Base-by-base conservation (phyloP, 2,797 vertebrate species). In the Poeciliopsis paucimaculata region DNA sequence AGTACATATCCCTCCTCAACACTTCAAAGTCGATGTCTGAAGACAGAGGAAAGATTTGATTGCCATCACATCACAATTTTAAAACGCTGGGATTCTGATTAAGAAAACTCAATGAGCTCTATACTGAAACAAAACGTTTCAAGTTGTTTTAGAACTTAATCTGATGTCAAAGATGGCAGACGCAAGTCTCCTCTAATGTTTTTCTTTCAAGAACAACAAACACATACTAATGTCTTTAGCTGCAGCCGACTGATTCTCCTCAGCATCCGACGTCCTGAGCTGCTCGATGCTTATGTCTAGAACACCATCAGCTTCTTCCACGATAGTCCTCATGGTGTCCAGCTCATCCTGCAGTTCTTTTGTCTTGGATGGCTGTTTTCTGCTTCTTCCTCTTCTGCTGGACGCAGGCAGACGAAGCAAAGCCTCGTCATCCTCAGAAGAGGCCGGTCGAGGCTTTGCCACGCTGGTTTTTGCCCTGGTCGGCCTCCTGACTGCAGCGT, bases 261-360 rank as follows among this genome's bases (percentile, higher is more conserved):
- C 95, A 0, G 92, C 89, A 53, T 97, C 95, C 0, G 96, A 96
- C n/a, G 73, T 89, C 71, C 89, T 90, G 2, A 97, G 90, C 60
- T 92, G 80, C 78, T 97, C 96, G 0, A 96, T 91, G 93, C 97
- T 98, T 9, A 94, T 77, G 55, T 97, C 91, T 26, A 94, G 79
- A 45, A 92, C 84, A 34, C 84, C 82, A 0, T 90, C 82, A n/a
- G 76, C 45, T 80, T 95, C 94, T 55, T 97, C 95, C 15, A 96
- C 91, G 13, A 95, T 92, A 20, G 96, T 93, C 84, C 97, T 96
- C 95, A 97, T 95, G 39, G 90, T 88, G 83, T 97, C 97, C 0
- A 89, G 84, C 12, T 95, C 95, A 20, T 95, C 89, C 0, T 46
- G 4, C 16, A 79, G 74, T 8, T 81, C 76, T 0, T 74, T 68